Percentiles rank a stretch among this genome's conserved stretches.
phyloP scores from a whole-genome alignment of 2,797 vertebrate genomes.

The Spondyliosoma cantharus region DNA sequence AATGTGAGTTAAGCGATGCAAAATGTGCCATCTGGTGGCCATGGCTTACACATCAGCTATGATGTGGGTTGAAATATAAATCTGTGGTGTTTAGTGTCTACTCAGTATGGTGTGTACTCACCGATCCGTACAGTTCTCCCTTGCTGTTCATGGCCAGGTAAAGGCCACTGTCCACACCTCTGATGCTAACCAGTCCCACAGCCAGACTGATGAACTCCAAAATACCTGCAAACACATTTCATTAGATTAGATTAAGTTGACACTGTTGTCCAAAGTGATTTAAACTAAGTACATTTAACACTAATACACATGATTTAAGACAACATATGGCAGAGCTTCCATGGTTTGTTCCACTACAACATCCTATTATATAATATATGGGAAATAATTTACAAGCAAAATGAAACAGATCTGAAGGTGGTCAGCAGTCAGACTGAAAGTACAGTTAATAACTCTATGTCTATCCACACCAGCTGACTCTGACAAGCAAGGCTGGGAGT shows the following conservation, averaged over 20 bases:
- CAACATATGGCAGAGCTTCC: neutral
- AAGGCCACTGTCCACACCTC: constrained; percentile 96
- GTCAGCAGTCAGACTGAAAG: neutral
- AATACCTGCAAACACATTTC: constrained; percentile 86
- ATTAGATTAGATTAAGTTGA: constrained; percentile 14
- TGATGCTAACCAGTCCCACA: constrained; percentile 98
- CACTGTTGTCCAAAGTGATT: neutral
- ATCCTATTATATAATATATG: neutral
- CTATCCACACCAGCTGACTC: constrained; percentile 39
- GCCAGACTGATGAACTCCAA: constrained; percentile 99
- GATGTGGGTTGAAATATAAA: neutral
- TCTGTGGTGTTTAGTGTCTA: neutral
- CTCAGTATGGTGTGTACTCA: constrained; percentile 82
- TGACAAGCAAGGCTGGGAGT: constrained; percentile 40
- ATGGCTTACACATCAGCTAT: neutral
- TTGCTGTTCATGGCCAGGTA: constrained; percentile 98
- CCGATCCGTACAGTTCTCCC: constrained; percentile 95
- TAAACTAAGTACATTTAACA: neutral
- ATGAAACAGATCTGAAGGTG: neutral
- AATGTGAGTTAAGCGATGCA: constrained; percentile 29
- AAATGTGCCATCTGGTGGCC: constrained; percentile 53
- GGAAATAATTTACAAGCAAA: neutral
- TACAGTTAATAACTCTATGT: constrained; percentile 11
- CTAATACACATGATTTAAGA: neutral
- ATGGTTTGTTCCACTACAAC: neutral